These are phyloP conservation scores for Megaustenia siamemsis DNA, from an alignment of 2,888 invertebrate species.

Conservation along the genomic window DNA sequence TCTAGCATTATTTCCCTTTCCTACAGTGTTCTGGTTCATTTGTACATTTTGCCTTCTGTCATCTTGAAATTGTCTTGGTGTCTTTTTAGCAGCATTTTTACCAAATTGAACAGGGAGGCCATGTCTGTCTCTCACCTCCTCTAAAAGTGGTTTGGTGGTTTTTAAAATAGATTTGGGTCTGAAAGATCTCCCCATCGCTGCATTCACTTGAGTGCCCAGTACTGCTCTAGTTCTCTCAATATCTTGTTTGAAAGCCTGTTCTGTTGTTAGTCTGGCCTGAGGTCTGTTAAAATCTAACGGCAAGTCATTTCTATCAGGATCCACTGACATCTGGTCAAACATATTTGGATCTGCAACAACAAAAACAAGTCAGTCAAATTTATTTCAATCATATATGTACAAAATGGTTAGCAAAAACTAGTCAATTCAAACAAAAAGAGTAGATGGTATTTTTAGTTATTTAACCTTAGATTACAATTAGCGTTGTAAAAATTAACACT, in stretches of 20 bases:
- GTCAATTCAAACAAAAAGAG: too few species aligned
- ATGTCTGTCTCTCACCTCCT: constrained; percentile 10
- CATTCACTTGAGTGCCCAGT: background rate
- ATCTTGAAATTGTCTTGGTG: constrained; percentile 20
- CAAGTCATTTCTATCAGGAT: constrained; percentile 34
- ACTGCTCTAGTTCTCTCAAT: constrained; percentile 41
- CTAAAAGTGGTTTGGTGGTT: background rate
- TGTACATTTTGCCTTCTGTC: constrained; percentile 10
- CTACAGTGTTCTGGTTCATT: background rate
- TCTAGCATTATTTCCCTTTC: background rate
- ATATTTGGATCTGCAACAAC: background rate
- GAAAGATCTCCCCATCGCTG: background rate
- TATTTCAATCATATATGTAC: background rate
- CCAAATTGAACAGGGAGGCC: constrained; percentile 45
- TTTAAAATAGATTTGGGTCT: background rate
- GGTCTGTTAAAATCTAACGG: constrained; percentile 43
- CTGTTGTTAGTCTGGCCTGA: background rate
- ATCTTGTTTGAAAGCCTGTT: constrained; percentile 46
- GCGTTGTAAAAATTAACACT: too few species aligned
- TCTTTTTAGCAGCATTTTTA: constrained; percentile 43
- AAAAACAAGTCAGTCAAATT: background rate
- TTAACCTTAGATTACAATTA: too few species aligned
- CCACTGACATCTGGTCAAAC: background rate
- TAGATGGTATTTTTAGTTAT: too few species aligned
- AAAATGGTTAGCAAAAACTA: background rate